A percentile compares a stretch with the other conserved stretches of the same genome.
phyloP scores from a whole-genome alignment of 2,113 vertebrate genomes.

The Calcarius ornatus region DNA sequence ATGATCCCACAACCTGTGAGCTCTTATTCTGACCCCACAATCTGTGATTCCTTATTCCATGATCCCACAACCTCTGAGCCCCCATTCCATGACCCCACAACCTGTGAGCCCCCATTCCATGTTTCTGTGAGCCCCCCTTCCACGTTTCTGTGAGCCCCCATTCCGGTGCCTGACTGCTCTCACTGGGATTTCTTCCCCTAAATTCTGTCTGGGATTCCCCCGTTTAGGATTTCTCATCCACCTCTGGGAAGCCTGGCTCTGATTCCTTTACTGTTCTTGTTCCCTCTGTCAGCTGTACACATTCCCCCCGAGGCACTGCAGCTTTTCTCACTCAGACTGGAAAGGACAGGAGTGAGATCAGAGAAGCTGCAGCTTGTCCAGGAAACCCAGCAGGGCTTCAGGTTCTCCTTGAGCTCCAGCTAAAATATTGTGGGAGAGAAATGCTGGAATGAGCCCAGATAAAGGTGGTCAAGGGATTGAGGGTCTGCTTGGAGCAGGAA shows the following conservation, averaged over 20 bases:
- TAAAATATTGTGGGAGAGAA: neutral
- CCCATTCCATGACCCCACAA: too few species aligned
- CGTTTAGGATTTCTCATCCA: neutral
- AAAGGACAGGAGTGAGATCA: neutral
- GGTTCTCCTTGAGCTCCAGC: neutral
- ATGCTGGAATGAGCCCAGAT: neutral
- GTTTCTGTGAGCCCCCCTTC: neutral
- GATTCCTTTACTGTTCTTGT: neutral
- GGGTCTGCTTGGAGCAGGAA: neutral
- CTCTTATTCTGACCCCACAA: too few species aligned
- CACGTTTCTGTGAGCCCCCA: too few species aligned
- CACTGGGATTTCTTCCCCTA: accelerated
- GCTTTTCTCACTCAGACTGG: neutral
- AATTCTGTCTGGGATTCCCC: neutral
- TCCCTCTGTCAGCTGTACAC: neutral
- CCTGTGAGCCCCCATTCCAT: too few species aligned
- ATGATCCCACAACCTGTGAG: too few species aligned
- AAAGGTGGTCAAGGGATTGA: neutral
- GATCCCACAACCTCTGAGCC: neutral
- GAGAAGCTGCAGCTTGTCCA: slow-evolving; percentile 16
- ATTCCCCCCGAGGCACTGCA: slow-evolving; percentile 11
- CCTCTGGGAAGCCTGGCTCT: neutral
- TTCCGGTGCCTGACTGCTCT: neutral
- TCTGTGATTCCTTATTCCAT: too few species aligned
- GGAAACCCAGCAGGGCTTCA: neutral